These are phyloP conservation scores for Phataginus tetradactyla DNA, from an alignment of 2,797 vertebrate species.

Conservation along the genomic window DNA sequence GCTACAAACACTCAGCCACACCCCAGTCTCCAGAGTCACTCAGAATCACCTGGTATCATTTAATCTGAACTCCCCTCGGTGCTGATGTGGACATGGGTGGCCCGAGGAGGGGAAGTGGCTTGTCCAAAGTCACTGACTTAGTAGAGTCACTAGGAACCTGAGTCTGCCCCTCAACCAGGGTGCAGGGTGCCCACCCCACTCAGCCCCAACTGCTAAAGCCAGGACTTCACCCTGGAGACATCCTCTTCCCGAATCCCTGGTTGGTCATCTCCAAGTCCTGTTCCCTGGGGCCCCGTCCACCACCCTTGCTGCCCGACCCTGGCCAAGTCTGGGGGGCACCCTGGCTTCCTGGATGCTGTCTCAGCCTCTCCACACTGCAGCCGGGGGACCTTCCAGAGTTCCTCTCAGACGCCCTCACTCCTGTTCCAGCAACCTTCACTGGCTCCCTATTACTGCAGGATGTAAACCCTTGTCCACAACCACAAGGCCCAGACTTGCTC, in stretches of 20 bases:
- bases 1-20: fast-evolving
- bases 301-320: background rate
- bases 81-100: background rate
- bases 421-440: background rate
- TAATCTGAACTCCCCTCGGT: too few relatives aligned
- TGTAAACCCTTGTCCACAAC: background rate
- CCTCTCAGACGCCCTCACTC: background rate
- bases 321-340: fast-evolving
- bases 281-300: background rate
- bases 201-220: fast-evolving
- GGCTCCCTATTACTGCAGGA: background rate
- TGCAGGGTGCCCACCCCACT: too few relatives aligned
- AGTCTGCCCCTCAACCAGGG: background rate
- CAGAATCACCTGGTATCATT: background rate
- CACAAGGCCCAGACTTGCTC: background rate
- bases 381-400: background rate
- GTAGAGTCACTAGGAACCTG: background rate
- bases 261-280: fast-evolving
- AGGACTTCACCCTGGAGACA: background rate
- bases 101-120: background rate
- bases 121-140: background rate
- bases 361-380: background rate
- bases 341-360: background rate
- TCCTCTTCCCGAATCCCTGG: background rate
- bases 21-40: background rate